These are phyloP conservation scores for Agriopis aurantiaria DNA, from an alignment of 2,888 invertebrate genomes.

Conservation along the genomic window DNA sequence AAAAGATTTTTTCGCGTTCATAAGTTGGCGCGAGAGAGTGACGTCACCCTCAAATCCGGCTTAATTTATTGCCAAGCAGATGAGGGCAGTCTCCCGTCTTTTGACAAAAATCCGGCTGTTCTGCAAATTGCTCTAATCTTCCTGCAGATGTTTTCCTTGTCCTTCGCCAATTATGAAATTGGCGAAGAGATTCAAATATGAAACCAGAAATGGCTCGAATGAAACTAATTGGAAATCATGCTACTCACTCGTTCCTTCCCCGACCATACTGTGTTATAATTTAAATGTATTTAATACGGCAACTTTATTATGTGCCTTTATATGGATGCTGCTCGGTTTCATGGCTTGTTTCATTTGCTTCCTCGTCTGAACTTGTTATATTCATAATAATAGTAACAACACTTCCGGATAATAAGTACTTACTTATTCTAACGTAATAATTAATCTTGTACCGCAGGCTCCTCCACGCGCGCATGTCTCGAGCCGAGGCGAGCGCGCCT, in stretches of 20 bases:
- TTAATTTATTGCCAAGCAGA: slow-evolving; percentile 33
- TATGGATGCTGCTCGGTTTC: too few species aligned
- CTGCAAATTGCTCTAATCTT: slow-evolving; percentile 28
- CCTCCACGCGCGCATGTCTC: too few species aligned
- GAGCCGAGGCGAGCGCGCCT: too few species aligned
- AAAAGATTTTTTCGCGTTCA: slow-evolving; percentile 21
- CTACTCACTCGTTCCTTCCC: background rate
- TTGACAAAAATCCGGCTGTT: slow-evolving; percentile 28
- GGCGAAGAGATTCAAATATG: background rate
- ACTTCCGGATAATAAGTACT: too few species aligned
- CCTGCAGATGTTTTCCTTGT: slow-evolving; percentile 26
- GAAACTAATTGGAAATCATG: background rate
- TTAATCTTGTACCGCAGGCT: too few species aligned
- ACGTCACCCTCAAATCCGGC: slow-evolving; percentile 28
- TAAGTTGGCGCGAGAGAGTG: slow-evolving; percentile 23
- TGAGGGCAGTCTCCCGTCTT: slow-evolving; percentile 9
- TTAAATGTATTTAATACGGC: too few species aligned
- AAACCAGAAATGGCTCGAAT: slow-evolving; percentile 4
- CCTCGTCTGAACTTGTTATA: too few species aligned
- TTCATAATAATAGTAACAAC: too few species aligned
- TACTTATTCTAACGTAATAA: too few species aligned
- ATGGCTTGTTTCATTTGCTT: too few species aligned
- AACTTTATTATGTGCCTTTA: too few species aligned
- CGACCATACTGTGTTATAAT: too few species aligned
- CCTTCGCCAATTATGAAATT: slow-evolving; percentile 14